Percentiles rank a stretch among this genome's conserved stretches.
These are phyloP conservation scores for Gobius niger DNA, from an alignment of 2,113 vertebrate genomes.

Conservation along the genomic window DNA sequence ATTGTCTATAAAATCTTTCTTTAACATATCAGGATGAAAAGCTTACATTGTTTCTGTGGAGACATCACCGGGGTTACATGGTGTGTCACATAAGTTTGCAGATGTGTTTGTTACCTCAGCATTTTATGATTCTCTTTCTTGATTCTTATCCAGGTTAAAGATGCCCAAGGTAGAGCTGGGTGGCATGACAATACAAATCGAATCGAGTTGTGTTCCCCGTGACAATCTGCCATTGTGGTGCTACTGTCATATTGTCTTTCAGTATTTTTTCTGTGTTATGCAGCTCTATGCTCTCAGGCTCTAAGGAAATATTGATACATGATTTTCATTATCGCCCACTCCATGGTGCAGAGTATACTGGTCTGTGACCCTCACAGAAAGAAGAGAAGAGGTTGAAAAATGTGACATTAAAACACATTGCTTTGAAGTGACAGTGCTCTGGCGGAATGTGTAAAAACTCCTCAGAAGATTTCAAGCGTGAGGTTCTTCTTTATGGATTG, in stretches of 20 bases:
- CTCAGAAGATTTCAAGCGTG: background rate
- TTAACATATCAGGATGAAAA: background rate
- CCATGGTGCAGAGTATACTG: background rate
- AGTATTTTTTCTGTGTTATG: no score
- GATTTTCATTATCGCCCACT: background rate
- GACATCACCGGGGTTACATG: background rate
- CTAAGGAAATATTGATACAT: background rate
- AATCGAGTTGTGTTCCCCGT: no score
- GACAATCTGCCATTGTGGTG: no score
- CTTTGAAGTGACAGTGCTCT: background rate
- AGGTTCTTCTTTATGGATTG: constrained; percentile 31
- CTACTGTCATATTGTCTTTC: no score
- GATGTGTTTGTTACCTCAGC: constrained; percentile 18
- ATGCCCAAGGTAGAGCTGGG: no score
- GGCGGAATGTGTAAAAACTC: background rate
- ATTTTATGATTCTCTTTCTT: no score
- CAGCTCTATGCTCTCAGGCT: no score
- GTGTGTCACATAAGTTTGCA: constrained; percentile 22
- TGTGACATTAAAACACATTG: background rate
- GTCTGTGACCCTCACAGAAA: background rate
- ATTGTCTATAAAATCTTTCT: constrained; percentile 10
- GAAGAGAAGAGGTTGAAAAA: background rate
- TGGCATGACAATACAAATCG: no score
- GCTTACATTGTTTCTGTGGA: background rate
- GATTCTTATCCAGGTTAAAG: no score